Evolutionary conservation across 2,888 invertebrate species (phyloP).

Genomic region (Candidula unifasciata): DNA sequence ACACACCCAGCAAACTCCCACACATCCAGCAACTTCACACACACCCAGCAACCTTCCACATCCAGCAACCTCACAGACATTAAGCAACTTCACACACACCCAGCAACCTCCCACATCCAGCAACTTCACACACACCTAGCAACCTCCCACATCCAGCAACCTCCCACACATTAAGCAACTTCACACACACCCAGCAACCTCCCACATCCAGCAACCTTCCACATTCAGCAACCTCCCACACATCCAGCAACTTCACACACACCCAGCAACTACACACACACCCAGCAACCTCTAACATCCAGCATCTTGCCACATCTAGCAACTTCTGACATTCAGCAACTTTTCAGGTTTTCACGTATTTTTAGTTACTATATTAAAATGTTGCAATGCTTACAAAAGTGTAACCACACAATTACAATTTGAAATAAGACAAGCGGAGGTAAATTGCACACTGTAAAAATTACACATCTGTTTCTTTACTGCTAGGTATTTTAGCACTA

Average conservation of each 20-base stretch:
- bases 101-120: not conserved
- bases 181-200: not conserved
- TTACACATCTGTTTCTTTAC: slow-evolving; percentile 7
- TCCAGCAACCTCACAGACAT: not conserved
- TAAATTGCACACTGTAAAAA: no score
- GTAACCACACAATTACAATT: no score
- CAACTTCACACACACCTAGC: not conserved
- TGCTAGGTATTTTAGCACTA: not conserved
- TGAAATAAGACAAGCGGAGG: no score
- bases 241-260: not conserved
- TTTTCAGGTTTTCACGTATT: no score
- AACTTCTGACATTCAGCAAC: no score
- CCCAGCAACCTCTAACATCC: not conserved
- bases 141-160: not conserved
- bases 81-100: not conserved
- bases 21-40: no score
- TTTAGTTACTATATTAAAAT: no score
- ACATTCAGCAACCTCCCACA: not conserved
- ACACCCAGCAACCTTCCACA: no score
- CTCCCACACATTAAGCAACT: not conserved
- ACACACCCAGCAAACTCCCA: no score
- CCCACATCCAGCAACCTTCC: not conserved
- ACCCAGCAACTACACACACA: not conserved
- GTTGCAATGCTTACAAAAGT: no score
- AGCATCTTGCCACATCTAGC: not conserved